Evolutionary conservation across 1,140 invertebrate species (phyloP), one percentile per base, ranked within the genome.

Genomic region (Conus ventricosus): DNA sequence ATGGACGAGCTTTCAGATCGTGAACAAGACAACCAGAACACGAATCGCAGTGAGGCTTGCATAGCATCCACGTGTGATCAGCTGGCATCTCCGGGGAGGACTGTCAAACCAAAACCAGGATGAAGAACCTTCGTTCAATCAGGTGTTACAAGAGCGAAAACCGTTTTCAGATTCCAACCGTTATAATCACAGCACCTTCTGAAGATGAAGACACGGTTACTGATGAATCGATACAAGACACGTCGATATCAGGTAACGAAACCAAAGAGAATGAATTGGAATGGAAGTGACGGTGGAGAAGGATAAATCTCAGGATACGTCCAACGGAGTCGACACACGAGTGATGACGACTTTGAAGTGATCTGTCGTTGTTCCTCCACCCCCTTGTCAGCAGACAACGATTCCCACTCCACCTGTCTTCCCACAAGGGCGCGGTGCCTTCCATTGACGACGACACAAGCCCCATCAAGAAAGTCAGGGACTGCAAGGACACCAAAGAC

Each of bases 311-410:
- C 60, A 82, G 55, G 78, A 88, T 10, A 39, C 15, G 39, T 57
- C 25, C 23, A 88, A 51, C 17, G 54, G 60, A 25, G 71, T 85
- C 1, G 85, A 87, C 67, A 84, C 85, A 82, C 71, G 5, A 87
- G 76, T 17, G 88, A 88, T n/a, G 89, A 90, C 25, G 89, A 90
- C 27, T 63, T 88, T 25, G 85, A 90, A 83, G 89, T 90, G 10
- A 90, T 89, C 39, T 90, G 89, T 81, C 87, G 89, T 23, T 90
- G 75, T 39, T 90, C 89, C 10, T 90, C 89, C 15, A 90, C 89
- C 7, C 89, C 89, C 20, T 71, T 90, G 6, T 76, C 75, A 6
- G 51, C 57, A 2, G 86, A 60, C 54, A 53, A 76, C 55, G 55
- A 85, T 27, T 86, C 85, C 25, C 75, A 54, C 23, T 67, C 57